Evolutionary conservation across 2,113 vertebrate genomes (phyloP).

Genomic region (Ramphastos sulfuratus): DNA sequence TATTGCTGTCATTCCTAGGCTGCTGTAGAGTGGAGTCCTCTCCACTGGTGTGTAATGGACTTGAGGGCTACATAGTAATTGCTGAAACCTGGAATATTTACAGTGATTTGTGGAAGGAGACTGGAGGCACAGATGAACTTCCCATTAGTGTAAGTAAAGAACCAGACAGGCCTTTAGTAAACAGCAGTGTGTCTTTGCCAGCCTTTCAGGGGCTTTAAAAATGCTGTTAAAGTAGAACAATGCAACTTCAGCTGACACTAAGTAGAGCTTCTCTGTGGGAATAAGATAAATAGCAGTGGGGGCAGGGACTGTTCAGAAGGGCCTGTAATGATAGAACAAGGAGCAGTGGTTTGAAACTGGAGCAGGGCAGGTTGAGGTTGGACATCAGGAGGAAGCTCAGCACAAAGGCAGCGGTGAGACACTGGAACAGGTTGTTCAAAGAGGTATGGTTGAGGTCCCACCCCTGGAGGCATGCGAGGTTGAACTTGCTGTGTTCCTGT

Average conservation of each 20-base stretch:
- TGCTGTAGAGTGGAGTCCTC: background rate
- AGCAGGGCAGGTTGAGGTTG: too few species aligned
- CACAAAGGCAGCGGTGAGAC: too few species aligned
- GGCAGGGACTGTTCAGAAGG: too few species aligned
- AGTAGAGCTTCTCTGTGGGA: background rate
- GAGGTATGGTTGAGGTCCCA: too few species aligned
- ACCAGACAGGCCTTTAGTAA: background rate
- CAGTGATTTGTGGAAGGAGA: background rate
- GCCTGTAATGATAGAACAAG: too few species aligned
- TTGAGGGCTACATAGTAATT: background rate
- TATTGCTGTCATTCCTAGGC: background rate
- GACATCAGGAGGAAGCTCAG: too few species aligned
- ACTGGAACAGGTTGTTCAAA: too few species aligned
- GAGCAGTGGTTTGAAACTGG: too few species aligned
- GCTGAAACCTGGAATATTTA: background rate
- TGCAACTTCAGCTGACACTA: background rate
- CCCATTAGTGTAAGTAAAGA: background rate
- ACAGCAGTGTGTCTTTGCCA: background rate
- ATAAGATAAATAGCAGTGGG: background rate
- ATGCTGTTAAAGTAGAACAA: slow-evolving; percentile 23
- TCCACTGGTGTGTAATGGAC: background rate
- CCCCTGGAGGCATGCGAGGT: too few species aligned
- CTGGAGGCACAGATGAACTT: background rate
- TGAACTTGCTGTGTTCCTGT: too few species aligned
- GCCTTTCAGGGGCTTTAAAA: slow-evolving; percentile 11